Percentiles rank a stretch among this genome's conserved stretches.
phyloP scores from a whole-genome alignment of 2,797 vertebrate species.

The Eulemur rubriventer region DNA sequence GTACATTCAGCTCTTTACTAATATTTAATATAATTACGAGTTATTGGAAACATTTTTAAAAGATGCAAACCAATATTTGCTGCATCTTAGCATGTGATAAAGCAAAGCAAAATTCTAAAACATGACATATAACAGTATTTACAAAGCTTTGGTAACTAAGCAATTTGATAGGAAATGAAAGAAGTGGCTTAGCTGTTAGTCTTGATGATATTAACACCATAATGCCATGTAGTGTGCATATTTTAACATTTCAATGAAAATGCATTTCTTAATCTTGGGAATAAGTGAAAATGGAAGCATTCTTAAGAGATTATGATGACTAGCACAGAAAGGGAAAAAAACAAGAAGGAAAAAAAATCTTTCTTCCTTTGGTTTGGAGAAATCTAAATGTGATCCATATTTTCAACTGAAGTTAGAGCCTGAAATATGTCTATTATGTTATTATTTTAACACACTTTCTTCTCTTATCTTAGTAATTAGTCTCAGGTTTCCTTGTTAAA shows the following conservation, averaged over 20 bases:
- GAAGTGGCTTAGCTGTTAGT: slow-evolving; percentile 55
- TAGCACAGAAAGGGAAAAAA: slow-evolving; percentile 7
- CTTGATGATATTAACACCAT: slow-evolving; percentile 63
- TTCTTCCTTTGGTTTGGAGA: slow-evolving; percentile 46
- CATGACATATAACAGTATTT: slow-evolving; percentile 24
- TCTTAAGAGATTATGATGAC: slow-evolving; percentile 52
- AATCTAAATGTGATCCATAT: slow-evolving; percentile 49
- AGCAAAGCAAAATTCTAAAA: slow-evolving; percentile 23
- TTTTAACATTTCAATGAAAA: slow-evolving; percentile 70
- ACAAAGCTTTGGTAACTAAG: slow-evolving; percentile 49
- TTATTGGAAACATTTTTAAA: slow-evolving; percentile 44
- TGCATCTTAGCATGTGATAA: neutral
- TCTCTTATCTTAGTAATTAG: slow-evolving; percentile 7
- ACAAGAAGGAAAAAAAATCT: neutral
- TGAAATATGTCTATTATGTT: slow-evolving; percentile 45
- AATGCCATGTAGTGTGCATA: slow-evolving; percentile 48
- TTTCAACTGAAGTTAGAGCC: neutral
- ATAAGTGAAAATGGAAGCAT: slow-evolving; percentile 57
- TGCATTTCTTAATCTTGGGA: slow-evolving; percentile 61
- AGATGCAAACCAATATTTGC: neutral
- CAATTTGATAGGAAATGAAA: slow-evolving; percentile 60
- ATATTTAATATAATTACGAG: slow-evolving; percentile 13
- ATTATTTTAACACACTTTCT: slow-evolving; percentile 46
- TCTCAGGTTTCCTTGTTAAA: slow-evolving; percentile 43
- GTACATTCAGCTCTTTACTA: neutral